Percentiles rank a stretch among this genome's conserved stretches.
Evolutionary conservation across 1,140 invertebrate genomes (phyloP).

Genomic region (Bombyx mori): DNA sequence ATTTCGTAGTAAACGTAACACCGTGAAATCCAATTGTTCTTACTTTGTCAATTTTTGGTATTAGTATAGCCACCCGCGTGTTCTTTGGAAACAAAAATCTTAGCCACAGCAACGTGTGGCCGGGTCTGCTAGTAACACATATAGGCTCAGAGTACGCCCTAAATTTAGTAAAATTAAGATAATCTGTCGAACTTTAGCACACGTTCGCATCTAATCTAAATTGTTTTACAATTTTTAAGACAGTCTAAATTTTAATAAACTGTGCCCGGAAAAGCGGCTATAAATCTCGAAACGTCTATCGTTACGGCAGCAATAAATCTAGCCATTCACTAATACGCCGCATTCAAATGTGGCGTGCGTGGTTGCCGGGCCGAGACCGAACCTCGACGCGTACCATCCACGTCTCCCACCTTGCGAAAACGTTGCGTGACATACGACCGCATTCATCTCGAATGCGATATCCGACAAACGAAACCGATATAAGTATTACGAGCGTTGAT

Average conservation of each 20-base stretch:
- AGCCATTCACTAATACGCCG: slow-evolving; percentile 35
- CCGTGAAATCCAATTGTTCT: too few relatives aligned
- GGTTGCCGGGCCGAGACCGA: slow-evolving; percentile 7
- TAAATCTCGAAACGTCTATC: slow-evolving; percentile 25
- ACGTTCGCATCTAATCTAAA: too few relatives aligned
- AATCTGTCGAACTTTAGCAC: too few relatives aligned
- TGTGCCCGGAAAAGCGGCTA: slow-evolving; percentile 3
- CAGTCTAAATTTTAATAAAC: neutral
- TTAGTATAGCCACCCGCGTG: too few relatives aligned
- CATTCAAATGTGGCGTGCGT: slow-evolving; percentile 28
- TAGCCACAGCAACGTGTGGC: too few relatives aligned
- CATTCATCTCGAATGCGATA: slow-evolving; percentile 22
- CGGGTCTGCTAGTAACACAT: too few relatives aligned
- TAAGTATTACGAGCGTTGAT: slow-evolving; percentile 1
- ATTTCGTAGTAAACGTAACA: too few relatives aligned
- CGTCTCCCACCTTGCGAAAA: slow-evolving; percentile 17
- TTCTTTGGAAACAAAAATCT: too few relatives aligned
- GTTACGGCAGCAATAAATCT: slow-evolving; percentile 28
- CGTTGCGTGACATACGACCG: slow-evolving; percentile 29
- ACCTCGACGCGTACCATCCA: neutral
- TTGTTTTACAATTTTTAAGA: too few relatives aligned
- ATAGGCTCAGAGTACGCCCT: too few relatives aligned
- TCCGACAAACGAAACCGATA: neutral
- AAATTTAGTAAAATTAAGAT: too few relatives aligned
- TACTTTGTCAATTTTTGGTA: too few relatives aligned